phyloP scores from a whole-genome alignment of 2,797 vertebrate genomes.

The Coranthus polyacanthus region DNA sequence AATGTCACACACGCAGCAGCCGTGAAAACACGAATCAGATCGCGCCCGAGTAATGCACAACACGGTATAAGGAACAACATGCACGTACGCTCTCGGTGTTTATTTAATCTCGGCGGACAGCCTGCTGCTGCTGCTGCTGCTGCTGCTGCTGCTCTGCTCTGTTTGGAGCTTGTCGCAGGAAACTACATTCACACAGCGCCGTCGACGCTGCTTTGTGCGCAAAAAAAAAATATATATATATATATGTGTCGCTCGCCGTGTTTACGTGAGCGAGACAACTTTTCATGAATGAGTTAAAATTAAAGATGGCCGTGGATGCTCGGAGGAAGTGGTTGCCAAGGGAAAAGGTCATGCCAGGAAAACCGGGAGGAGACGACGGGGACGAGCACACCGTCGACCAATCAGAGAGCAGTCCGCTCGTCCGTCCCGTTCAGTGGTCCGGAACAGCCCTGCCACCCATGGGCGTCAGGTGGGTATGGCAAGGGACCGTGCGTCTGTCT shows the following conservation, averaged over 20 bases:
- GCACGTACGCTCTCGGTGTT: constrained; percentile 76
- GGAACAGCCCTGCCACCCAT: constrained; percentile 71
- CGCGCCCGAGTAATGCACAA: constrained; percentile 20
- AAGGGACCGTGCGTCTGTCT: constrained; percentile 17
- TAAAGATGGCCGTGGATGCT: constrained; percentile 88
- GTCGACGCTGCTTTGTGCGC: constrained; percentile 36
- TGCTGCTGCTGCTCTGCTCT: constrained; percentile 31
- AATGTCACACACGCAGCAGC: background rate
- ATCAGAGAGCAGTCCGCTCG: constrained; percentile 72
- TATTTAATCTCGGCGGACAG: constrained; percentile 65
- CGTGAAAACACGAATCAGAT: constrained; percentile 9
- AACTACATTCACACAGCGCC: constrained; percentile 47
- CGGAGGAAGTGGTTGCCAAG: constrained; percentile 89
- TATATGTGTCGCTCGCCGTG: constrained; percentile 49
- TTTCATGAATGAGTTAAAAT: constrained; percentile 85
- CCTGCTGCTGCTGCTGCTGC: constrained; percentile 47
- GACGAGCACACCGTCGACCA: constrained; percentile 73
- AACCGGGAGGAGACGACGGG: constrained; percentile 80
- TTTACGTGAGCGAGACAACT: constrained; percentile 78
- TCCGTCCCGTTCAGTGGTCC: constrained; percentile 38
- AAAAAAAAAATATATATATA: too few species aligned
- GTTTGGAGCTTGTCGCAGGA: constrained; percentile 35
- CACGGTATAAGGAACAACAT: constrained; percentile 45
- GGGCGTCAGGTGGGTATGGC: constrained; percentile 62
- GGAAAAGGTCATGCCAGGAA: constrained; percentile 86